These are phyloP conservation scores for Tipula lateralis DNA, from an alignment of 2,888 invertebrate species.

Conservation along the genomic window DNA sequence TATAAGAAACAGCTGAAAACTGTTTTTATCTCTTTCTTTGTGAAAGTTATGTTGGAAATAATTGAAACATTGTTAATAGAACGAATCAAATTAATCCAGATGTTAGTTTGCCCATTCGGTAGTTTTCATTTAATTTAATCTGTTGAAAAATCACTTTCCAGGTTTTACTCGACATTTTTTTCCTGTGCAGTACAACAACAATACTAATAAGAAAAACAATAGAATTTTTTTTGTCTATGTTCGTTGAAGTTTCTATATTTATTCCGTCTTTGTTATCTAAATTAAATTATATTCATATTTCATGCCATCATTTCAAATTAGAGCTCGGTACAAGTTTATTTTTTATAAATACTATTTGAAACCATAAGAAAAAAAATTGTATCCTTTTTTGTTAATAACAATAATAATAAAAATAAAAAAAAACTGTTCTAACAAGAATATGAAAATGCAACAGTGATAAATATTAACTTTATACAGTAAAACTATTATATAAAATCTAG, in stretches of 20 bases:
- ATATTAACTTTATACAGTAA: conserved; percentile 7
- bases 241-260: not conserved
- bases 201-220: not conserved
- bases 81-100: not conserved
- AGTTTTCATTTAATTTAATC: not conserved
- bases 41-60: too few species aligned
- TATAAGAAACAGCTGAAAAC: too few species aligned
- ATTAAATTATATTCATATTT: conserved; percentile 19
- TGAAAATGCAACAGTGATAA: conserved; percentile 19
- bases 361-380: not conserved
- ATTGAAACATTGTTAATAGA: too few species aligned
- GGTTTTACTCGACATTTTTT: not conserved
- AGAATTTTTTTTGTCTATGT: not conserved
- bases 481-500: not conserved
- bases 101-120: not conserved
- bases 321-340: not conserved
- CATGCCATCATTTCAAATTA: conserved; percentile 2
- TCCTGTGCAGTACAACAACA: not conserved
- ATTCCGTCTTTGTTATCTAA: not conserved
- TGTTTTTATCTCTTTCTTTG: too few species aligned
- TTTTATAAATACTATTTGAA: not conserved
- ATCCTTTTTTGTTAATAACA: not conserved
- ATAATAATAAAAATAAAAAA: not conserved
- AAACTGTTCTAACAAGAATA: not conserved
- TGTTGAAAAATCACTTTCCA: not conserved